Evolutionary conservation across 2,888 invertebrate species (phyloP).

Genomic region (Stenodera caucasica): DNA sequence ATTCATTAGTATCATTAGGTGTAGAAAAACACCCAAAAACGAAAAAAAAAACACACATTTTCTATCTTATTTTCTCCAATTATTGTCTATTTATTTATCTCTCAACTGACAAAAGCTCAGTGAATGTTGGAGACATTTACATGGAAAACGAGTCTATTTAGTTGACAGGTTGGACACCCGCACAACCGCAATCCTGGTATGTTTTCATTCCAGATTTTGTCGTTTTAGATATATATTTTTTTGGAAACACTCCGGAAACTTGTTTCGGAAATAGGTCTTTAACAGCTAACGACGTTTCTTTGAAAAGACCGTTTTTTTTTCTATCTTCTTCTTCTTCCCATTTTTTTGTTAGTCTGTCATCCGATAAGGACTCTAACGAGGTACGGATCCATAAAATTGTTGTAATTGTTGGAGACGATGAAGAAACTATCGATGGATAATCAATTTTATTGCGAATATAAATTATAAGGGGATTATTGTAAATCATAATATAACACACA

Average conservation of each 20-base stretch:
- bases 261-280: slow-evolving; percentile 54
- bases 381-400: not conserved
- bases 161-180: slow-evolving; percentile 32
- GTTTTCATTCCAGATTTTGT: slow-evolving; percentile 3
- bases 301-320: slow-evolving; percentile 23
- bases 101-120: slow-evolving; percentile 12
- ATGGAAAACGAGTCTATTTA: slow-evolving; percentile 15
- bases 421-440: not conserved
- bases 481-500: not conserved
- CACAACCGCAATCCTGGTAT: slow-evolving; percentile 16
- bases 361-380: slow-evolving; percentile 3
- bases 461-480: slow-evolving; percentile 1
- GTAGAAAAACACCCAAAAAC: not conserved
- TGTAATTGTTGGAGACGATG: not conserved
- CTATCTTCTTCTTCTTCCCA: too few species aligned
- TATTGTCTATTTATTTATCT: not conserved
- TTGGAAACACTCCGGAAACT: slow-evolving; percentile 42
- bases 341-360: slow-evolving; percentile 1
- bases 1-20: slow-evolving; percentile 9
- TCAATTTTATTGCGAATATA: not conserved
- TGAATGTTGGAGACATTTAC: slow-evolving; percentile 26
- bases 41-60: slow-evolving; percentile 3
- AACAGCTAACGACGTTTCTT: slow-evolving; percentile 48
- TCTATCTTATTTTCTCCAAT: not conserved
- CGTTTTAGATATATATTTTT: slow-evolving; percentile 9